Percentiles rank a stretch among this genome's conserved stretches.
These are phyloP conservation scores for Salvelinus alpinus DNA, from an alignment of 2,113 vertebrate genomes.

Conservation along the genomic window DNA sequence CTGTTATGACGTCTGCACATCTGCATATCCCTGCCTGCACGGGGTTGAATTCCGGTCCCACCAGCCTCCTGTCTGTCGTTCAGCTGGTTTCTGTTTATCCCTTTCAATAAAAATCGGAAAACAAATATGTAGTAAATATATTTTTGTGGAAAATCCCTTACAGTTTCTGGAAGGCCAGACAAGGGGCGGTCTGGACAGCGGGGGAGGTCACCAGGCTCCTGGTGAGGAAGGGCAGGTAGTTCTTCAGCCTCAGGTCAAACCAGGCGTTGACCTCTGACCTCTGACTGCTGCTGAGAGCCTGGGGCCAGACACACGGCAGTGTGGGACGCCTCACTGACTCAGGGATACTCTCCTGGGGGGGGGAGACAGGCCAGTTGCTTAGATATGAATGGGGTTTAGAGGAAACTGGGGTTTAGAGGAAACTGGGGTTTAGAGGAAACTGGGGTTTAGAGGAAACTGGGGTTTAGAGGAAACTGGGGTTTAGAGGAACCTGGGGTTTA, in stretches of 20 bases:
- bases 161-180: constrained; percentile 70
- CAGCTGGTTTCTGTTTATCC: no score
- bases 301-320: constrained; percentile 68
- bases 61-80: no score
- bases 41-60: no score
- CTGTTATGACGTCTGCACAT: no score
- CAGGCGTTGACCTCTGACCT: constrained; percentile 60
- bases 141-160: constrained; percentile 30
- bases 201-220: constrained; percentile 56
- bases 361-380: background rate
- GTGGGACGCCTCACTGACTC: constrained; percentile 38
- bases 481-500: no score
- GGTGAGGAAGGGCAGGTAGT: constrained; percentile 68
- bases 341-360: constrained; percentile 60
- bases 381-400: no score
- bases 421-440: no score
- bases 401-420: no score
- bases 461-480: no score
- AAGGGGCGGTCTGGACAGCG: constrained; percentile 54
- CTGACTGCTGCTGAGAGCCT: constrained; percentile 50
- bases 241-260: constrained; percentile 56
- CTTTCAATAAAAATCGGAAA: no score
- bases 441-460: no score
- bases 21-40: no score
- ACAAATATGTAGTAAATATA: background rate